These are phyloP conservation scores for Ruditapes philippinarum DNA, from an alignment of 1,140 invertebrate genomes.

Conservation along the genomic window DNA sequence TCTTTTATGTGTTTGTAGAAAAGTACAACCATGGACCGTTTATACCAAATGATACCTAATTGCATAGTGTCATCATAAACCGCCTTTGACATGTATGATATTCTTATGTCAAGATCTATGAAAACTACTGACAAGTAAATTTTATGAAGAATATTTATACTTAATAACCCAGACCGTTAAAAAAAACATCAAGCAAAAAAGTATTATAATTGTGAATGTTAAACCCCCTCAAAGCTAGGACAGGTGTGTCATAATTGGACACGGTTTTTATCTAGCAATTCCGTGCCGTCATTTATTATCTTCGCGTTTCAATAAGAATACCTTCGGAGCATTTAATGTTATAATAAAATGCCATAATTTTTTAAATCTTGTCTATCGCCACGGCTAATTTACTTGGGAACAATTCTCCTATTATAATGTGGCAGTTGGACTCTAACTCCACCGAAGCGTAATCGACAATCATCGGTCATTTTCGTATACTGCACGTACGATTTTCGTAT, in stretches of 20 bases:
- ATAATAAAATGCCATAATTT: conserved; percentile 17
- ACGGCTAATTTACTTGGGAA: neutral
- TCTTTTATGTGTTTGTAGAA: too few species aligned
- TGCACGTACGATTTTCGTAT: too few species aligned
- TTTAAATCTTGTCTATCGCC: neutral
- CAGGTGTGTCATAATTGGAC: conserved; percentile 25
- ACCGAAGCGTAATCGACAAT: too few species aligned
- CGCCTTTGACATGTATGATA: too few species aligned
- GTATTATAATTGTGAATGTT: neutral
- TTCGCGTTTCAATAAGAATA: neutral
- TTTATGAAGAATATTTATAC: neutral
- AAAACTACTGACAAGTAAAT: neutral
- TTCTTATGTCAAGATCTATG: too few species aligned
- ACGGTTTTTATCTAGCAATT: conserved; percentile 2
- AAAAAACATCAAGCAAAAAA: neutral
- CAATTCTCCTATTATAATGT: neutral
- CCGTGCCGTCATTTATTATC: conserved; percentile 21
- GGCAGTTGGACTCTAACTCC: too few species aligned
- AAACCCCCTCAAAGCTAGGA: neutral
- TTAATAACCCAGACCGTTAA: neutral
- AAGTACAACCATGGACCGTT: neutral
- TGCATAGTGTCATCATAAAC: too few species aligned
- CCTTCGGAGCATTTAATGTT: neutral
- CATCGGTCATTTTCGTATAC: too few species aligned
- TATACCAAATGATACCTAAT: neutral